Conservation (phyloP, 2,113 vertebrate species). For the Daubentonia madagascariensis region DNA sequence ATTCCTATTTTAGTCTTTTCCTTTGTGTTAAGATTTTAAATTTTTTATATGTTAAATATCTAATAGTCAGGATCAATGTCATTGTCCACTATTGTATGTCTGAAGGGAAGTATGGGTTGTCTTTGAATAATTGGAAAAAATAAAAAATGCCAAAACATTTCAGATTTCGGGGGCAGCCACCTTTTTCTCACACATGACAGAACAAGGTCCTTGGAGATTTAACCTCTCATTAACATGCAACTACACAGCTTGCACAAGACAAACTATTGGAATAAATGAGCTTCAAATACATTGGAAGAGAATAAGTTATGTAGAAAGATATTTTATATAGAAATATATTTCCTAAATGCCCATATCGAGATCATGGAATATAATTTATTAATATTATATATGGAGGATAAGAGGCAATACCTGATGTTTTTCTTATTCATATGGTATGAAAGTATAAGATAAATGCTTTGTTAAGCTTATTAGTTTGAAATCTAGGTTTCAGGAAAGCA, state of each 20-base stretch:
- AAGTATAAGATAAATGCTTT: background rate
- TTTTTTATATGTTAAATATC: background rate
- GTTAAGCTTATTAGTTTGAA: background rate
- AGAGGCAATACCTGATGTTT: background rate
- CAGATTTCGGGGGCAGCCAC: background rate
- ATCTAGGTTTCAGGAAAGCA: background rate
- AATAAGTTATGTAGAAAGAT: background rate
- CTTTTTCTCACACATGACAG: background rate
- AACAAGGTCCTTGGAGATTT: background rate
- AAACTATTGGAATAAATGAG: constrained; percentile 26
- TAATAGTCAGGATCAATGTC: background rate
- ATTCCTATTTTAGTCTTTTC: background rate
- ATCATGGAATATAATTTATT: background rate
- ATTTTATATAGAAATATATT: background rate
- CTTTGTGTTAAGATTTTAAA: background rate
- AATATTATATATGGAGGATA: background rate
- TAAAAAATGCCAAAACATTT: background rate
- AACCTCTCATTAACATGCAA: constrained; percentile 30
- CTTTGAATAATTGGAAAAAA: background rate
- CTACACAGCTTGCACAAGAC: constrained; percentile 12
- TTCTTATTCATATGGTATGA: background rate
- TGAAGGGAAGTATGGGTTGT: background rate
- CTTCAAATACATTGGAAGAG: background rate
- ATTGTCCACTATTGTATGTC: background rate
- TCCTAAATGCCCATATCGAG: background rate